Base-by-base conservation (phyloP, 2,888 invertebrate species). In the Mantis religiosa region DNA sequence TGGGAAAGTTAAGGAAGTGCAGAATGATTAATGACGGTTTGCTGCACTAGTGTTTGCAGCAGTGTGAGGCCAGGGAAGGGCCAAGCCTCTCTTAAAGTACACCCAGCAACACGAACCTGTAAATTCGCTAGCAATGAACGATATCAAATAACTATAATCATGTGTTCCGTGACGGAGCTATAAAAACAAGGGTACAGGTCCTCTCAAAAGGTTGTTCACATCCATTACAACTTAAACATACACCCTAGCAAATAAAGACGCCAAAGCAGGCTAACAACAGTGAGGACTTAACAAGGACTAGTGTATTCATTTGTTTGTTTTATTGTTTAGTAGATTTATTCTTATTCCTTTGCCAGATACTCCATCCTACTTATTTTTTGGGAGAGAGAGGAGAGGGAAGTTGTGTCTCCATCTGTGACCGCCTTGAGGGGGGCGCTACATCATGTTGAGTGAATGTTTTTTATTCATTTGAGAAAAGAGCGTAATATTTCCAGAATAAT, bases 141-240 rank as follows among this genome's bases (percentile, higher is more conserved):
- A 54, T 28, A 86, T 81, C 86, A 86, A 86, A 86, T 86, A 47
- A 86, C 86, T 86, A 81, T 86, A 86, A 86, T 86, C 86, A 86
- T 54, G 41, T 54, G 71, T 28, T 86, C 86, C 86, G 81, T 86
- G 86, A 86, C 81, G 81, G 81, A 28, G 71, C 28, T 86, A 86
- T 81, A 86, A 86, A 86, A 54, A 86, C 47, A 71, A 71, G 54
- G 4, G 86, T 86, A 86, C 81, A 86, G 47, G 28, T 71, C 54
- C 20, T 20, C 20, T 25, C 54, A 71, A 71, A 15, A 25, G 20
- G 54, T 25, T 71, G 6, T 71, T 6, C 15, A 20, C 20, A 6
- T 71, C 7, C 25, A 15, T 25, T 3, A 20, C 54, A 71, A 15
- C 25, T 25, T 6, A 25, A 20, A 3, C 20, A 20, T 4, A 14